Evolutionary conservation across 1,140 invertebrate species (phyloP), one percentile per base, ranked within the genome.

Genomic region (Macrobrachium rosenbergii): DNA sequence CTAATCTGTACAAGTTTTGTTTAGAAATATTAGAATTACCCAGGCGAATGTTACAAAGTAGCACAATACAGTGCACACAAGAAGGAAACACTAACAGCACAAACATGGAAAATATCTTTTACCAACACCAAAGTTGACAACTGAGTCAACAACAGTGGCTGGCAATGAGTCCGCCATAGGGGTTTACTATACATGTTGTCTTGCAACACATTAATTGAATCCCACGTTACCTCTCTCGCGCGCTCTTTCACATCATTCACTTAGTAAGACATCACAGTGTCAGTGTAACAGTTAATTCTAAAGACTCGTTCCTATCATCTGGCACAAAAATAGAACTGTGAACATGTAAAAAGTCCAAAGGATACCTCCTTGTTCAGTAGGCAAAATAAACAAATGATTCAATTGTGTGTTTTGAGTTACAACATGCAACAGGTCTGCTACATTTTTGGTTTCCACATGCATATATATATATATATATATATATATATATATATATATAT

Each of bases 101-200:
- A 85, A 58, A 82, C 67, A 87, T 81, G 63, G 52, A 87, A 81
- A 87, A 81, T 69, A 60, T 59, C 62, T 80, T 87, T 81, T 81
- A 87, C 78, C 77, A 81, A 87, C 78, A 86, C 76, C 63, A 80
- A 80, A 86, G 83, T 81, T 80, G 69, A 80, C 77, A 52, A n/a
- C 59, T 77, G 52, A 60, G 78, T 81, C 69, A 87, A 81, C 78
- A 75, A 80, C 62, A 86, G 84, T 59, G 60, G 77, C 78, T 81
- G 84, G 84, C 78, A 81, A 87, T 79, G 75, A 75, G 78, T 87
- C 84, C 84, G 81, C 84, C 84, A 87, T 87, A 87, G 84, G 84
- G 84, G 84, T 87, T 87, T 87, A 87, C 84, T 80, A 67, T 72
- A 75, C 84, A 87, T 87, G 84, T 87, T 87, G 84, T 87, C 84